phyloP scores from a whole-genome alignment of 2,113 vertebrate genomes.

The Himantopus leucocephalus region DNA sequence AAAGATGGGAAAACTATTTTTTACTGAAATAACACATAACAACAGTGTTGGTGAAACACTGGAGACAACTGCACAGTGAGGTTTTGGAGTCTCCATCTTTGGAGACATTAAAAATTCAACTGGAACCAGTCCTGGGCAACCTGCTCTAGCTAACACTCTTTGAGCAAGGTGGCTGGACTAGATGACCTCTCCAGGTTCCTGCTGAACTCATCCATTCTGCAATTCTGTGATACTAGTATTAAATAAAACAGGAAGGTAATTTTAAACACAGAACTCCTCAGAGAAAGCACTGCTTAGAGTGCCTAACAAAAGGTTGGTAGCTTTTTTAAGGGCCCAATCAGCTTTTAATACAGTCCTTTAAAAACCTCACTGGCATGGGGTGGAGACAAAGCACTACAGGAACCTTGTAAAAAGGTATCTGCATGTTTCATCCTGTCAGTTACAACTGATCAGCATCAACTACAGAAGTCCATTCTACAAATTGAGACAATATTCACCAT shows the following conservation, averaged over 20 bases:
- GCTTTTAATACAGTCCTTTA: not conserved
- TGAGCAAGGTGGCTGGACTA: not conserved
- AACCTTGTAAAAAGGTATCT: not conserved
- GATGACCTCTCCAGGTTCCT: not conserved
- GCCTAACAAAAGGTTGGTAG: not conserved
- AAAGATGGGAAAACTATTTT: not conserved
- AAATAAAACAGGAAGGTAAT: not conserved
- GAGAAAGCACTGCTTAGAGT: not conserved
- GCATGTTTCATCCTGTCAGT: not conserved
- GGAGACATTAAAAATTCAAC: not conserved
- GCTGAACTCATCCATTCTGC: not conserved
- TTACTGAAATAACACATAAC: not conserved
- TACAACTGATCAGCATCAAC: not conserved
- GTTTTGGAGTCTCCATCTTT: not conserved
- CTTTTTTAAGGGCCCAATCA: not conserved
- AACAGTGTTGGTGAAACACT: not conserved
- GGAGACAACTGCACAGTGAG: not conserved
- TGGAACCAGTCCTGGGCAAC: not conserved
- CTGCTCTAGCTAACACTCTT: not conserved
- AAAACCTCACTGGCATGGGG: not conserved
- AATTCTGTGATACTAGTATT: not conserved
- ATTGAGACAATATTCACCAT: not conserved
- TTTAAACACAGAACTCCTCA: not conserved
- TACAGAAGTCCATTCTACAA: not conserved
- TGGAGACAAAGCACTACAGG: not conserved